Base-by-base conservation (phyloP, 1,140 invertebrate species). In the Aplysia californica region DNA sequence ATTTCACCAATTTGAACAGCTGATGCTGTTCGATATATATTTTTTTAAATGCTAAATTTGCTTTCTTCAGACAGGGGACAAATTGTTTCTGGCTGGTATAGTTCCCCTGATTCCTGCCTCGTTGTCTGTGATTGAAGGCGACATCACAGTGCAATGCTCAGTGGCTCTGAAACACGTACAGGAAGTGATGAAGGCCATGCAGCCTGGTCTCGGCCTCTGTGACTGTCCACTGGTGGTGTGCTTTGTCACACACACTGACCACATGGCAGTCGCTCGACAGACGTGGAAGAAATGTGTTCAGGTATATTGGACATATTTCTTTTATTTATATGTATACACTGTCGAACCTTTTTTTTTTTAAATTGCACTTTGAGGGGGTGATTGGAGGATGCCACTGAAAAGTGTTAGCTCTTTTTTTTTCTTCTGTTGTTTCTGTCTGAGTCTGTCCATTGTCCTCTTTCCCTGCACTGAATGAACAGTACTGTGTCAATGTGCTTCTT, bases 1-100 rank as follows among this genome's bases (percentile, higher is more conserved):
- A n/a, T n/a, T n/a, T n/a, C n/a, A n/a, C n/a, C n/a, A n/a, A n/a
- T n/a, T n/a, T n/a, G n/a, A n/a, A n/a, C n/a, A n/a, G n/a, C n/a
- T n/a, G n/a, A n/a, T n/a, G n/a, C n/a, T n/a, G n/a, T n/a, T n/a
- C n/a, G n/a, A n/a, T n/a, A n/a, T n/a, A n/a, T n/a, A n/a, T n/a
- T n/a, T n/a, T n/a, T n/a, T n/a, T n/a, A n/a, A n/a, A n/a, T n/a
- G n/a, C n/a, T n/a, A n/a, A n/a, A n/a, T n/a, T 61, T 61, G 77
- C 79, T 59, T 77, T 71, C 79, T 86, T 10, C 80, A 95, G 94
- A 91, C 95, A 50, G 94, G 93, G 68, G 94, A 96, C 82, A 93
- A 95, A 79, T 94, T 97, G 41, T 94, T 94, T 87, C 93, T 97
- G 29, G 95, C 96, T 81, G 96, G 97, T 20, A 96, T 98, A 91